These are phyloP conservation scores for Aphyosemion australe DNA, from an alignment of 2,113 vertebrate genomes.

Conservation along the genomic window DNA sequence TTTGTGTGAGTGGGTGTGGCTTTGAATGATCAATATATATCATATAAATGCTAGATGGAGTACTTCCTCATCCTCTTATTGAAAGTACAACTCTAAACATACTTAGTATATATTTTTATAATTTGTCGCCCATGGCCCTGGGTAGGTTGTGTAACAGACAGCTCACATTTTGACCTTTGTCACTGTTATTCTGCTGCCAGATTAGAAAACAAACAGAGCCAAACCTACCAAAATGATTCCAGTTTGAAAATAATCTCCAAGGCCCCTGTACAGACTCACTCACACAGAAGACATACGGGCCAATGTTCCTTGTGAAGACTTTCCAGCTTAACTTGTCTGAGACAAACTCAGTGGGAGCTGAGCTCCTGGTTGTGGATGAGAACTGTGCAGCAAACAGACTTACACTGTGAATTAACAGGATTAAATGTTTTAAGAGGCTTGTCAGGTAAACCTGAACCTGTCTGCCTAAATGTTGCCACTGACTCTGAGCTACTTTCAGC, in stretches of 20 bases:
- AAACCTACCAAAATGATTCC: constrained; percentile 7
- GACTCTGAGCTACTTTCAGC: constrained; percentile 65
- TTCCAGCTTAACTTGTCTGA: constrained; percentile 63
- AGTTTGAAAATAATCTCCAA: constrained; percentile 15
- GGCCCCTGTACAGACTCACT: constrained; percentile 4
- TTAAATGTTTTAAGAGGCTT: constrained; percentile 77
- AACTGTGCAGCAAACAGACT: constrained; percentile 68
- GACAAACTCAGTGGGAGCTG: constrained; percentile 61
- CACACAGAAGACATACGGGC: constrained; percentile 21
- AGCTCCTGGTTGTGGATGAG: constrained; percentile 66
- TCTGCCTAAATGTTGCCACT: constrained; percentile 60
- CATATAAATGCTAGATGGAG: too few species aligned
- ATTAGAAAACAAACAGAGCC: constrained; percentile 24
- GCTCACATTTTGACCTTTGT: constrained; percentile 16
- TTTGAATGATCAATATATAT: too few species aligned
- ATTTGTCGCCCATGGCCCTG: too few species aligned
- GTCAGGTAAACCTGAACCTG: constrained; percentile 74
- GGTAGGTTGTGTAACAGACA: not conserved
- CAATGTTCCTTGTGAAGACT: constrained; percentile 51
- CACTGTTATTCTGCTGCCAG: not conserved
- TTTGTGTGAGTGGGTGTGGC: too few species aligned
- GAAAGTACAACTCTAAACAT: too few species aligned
- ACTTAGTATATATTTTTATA: too few species aligned
- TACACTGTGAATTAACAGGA: constrained; percentile 78
- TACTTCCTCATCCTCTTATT: too few species aligned